phyloP scores from a whole-genome alignment of 2,113 vertebrate species.

The Amphiprion percula region DNA sequence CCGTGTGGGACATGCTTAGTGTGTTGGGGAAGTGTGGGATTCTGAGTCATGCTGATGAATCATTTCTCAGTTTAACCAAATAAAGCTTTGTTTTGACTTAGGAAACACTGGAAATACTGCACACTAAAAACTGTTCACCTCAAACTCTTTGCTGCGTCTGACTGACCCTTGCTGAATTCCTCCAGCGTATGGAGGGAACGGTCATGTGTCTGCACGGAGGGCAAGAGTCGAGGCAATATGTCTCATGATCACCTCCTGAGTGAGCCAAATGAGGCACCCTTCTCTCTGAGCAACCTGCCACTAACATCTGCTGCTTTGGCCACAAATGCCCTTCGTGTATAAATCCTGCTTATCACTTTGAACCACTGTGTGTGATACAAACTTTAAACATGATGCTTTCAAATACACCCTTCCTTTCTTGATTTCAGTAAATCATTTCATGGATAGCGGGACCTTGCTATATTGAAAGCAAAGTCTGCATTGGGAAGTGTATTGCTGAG shows the following conservation, averaged over 20 bases:
- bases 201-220: conserved; percentile 59
- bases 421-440: background rate
- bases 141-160: conserved; percentile 17
- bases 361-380: background rate
- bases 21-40: background rate
- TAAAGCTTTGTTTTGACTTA: background rate
- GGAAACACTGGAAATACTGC: background rate
- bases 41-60: conserved; percentile 33
- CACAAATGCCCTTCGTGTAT: conserved; percentile 46
- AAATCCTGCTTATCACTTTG: conserved; percentile 17
- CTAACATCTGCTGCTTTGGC: conserved; percentile 80
- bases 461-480: conserved; percentile 25
- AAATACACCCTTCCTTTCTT: background rate
- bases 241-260: conserved; percentile 76
- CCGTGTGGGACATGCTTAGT: conserved; percentile 16
- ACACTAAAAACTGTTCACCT: conserved; percentile 16
- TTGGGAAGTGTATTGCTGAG: conserved; percentile 2
- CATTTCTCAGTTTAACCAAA: conserved; percentile 26
- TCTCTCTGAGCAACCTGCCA: conserved; percentile 75
- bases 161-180: conserved; percentile 37
- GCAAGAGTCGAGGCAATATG: conserved; percentile 68
- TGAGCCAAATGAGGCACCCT: conserved; percentile 76
- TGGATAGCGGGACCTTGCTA: background rate
- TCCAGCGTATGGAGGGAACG: conserved; percentile 26
- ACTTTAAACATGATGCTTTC: conserved; percentile 13